Evolutionary conservation across 2,113 vertebrate genomes (phyloP).

Genomic region (Myiozetetes cayanensis): DNA sequence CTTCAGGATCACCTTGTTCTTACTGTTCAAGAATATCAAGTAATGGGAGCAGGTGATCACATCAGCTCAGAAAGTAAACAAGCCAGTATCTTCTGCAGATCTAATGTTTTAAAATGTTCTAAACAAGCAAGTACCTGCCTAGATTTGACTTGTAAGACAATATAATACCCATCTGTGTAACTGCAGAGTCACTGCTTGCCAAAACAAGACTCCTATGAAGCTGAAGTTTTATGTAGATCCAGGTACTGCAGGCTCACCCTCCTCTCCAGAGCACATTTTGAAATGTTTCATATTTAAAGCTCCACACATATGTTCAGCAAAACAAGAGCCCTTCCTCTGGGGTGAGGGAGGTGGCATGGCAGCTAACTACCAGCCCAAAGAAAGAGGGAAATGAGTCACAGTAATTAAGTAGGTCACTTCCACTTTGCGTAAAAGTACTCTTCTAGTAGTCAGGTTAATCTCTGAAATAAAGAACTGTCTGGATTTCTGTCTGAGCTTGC

Average conservation of each 20-base stretch:
- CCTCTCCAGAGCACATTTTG: background rate
- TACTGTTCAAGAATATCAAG: background rate
- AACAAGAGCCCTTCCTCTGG: background rate
- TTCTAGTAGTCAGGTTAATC: background rate
- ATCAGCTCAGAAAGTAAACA: background rate
- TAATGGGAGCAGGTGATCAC: background rate
- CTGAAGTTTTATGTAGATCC: background rate
- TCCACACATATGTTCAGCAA: background rate
- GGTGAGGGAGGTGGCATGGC: background rate
- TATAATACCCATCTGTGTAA: background rate
- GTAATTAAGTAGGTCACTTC: slow-evolving; percentile 40
- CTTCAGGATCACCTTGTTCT: background rate
- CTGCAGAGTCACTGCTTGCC: background rate
- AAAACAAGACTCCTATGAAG: background rate
- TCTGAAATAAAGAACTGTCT: background rate
- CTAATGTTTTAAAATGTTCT: background rate
- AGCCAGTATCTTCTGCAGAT: background rate
- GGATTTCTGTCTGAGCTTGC: background rate
- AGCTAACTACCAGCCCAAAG: background rate
- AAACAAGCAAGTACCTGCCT: slow-evolving; percentile 17
- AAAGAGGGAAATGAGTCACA: slow-evolving; percentile 25
- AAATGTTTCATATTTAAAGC: background rate
- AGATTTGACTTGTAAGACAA: background rate
- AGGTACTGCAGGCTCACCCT: background rate
- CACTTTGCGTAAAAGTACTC: background rate